A percentile compares a stretch with the other conserved stretches of the same genome.
Evolutionary conservation across 2,797 vertebrate genomes (phyloP).

Genomic region (Acridotheres tristis): DNA sequence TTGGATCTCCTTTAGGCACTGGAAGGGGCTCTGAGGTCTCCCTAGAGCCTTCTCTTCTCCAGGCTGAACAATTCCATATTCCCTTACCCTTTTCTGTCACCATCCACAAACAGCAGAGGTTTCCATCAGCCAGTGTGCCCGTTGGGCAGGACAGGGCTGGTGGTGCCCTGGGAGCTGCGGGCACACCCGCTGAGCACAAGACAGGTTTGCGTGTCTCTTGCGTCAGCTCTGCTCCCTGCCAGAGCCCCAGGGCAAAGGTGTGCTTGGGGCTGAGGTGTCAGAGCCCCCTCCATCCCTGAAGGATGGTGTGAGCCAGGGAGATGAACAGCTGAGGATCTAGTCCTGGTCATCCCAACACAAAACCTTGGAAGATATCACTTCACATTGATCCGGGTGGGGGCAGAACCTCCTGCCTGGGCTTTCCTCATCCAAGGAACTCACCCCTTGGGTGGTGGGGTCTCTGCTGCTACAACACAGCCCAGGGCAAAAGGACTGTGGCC

Average conservation of each 20-base stretch:
- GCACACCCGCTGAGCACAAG: neutral
- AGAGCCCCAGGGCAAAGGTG: conserved; percentile 21
- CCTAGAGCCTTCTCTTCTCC: neutral
- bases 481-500: neutral
- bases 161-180: neutral
- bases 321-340: neutral
- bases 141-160: neutral
- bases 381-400: neutral
- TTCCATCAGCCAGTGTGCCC: neutral
- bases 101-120: rapidly evolving
- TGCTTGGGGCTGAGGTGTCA: neutral
- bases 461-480: neutral
- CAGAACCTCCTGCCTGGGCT: neutral
- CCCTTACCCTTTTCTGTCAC: neutral
- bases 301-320: neutral
- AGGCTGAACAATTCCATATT: neutral
- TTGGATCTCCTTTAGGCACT: neutral
- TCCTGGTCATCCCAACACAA: neutral
- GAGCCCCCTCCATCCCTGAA: neutral
- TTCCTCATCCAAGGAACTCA: neutral
- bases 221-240: neutral
- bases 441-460: rapidly evolving
- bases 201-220: neutral
- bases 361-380: neutral
- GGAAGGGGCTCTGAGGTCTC: neutral